Evolutionary conservation across 2,888 invertebrate genomes (phyloP).

Genomic region (Scaptomyza flava): DNA sequence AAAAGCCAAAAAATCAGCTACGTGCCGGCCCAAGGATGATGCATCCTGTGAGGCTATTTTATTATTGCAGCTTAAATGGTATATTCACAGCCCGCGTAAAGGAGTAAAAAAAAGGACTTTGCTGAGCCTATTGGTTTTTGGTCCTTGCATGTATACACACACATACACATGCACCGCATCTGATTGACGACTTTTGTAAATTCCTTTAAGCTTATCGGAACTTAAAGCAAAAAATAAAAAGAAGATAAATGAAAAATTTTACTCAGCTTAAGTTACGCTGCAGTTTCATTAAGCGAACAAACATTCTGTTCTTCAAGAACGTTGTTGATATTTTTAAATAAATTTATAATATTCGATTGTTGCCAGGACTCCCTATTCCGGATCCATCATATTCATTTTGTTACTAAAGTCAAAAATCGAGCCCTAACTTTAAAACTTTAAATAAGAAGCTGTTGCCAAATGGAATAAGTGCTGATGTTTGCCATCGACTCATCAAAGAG

Average conservation of each 20-base stretch:
- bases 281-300: neutral
- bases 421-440: neutral
- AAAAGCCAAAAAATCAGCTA: constrained; percentile 47
- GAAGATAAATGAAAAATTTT: neutral
- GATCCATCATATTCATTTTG: too few species aligned
- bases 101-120: constrained; percentile 34
- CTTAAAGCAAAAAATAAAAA: constrained; percentile 25
- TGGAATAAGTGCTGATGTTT: constrained; percentile 29
- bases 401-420: neutral
- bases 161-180: constrained; percentile 6
- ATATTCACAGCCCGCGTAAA: constrained; percentile 27
- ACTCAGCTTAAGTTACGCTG: neutral
- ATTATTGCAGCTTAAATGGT: constrained; percentile 63
- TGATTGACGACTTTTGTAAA: constrained; percentile 62
- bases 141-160: neutral
- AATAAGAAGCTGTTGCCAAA: constrained; percentile 51
- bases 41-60: constrained; percentile 40
- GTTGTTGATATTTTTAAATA: too few species aligned
- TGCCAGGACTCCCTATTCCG: too few species aligned
- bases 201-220: constrained; percentile 57
- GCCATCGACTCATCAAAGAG: constrained; percentile 13
- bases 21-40: constrained; percentile 18
- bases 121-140: constrained; percentile 11
- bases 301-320: neutral
- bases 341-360: too few species aligned